A percentile compares a stretch with the other conserved stretches of the same genome.
Evolutionary conservation across 2,888 invertebrate genomes (phyloP).

Genomic region (Euproctis similis): DNA sequence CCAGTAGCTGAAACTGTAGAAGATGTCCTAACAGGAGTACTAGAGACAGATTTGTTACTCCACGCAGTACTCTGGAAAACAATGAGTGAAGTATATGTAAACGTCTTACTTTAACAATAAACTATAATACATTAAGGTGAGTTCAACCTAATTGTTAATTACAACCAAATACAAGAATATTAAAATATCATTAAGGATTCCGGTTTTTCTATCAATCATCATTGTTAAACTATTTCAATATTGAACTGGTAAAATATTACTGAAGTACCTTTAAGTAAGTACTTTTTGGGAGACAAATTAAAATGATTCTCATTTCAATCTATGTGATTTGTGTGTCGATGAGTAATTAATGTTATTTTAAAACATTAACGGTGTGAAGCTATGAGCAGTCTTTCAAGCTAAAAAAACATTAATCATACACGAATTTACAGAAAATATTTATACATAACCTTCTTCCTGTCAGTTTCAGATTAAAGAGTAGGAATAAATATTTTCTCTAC

Average conservation of each 20-base stretch:
- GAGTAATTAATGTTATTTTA: too few relatives aligned
- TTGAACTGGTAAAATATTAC: too few relatives aligned
- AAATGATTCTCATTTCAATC: too few relatives aligned
- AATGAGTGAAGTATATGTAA: constrained; percentile 11
- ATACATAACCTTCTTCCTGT: constrained; percentile 12
- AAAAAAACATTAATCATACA: too few relatives aligned
- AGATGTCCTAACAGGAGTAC: constrained; percentile 30
- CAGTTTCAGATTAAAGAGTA: too few relatives aligned
- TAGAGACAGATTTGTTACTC: constrained; percentile 36
- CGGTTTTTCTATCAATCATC: constrained; percentile 57
- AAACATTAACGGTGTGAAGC: too few relatives aligned
- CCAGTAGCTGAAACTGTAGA: constrained; percentile 46
- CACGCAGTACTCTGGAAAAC: constrained; percentile 51
- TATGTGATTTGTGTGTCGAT: too few relatives aligned
- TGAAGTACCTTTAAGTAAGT: too few relatives aligned
- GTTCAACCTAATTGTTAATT: constrained; percentile 50
- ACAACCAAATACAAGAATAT: constrained; percentile 45
- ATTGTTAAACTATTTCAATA: constrained; percentile 15
- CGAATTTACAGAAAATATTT: too few relatives aligned
- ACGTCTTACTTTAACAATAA: constrained; percentile 34
- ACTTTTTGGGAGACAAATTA: too few relatives aligned
- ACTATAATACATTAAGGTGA: constrained; percentile 37
- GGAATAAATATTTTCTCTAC: too few relatives aligned
- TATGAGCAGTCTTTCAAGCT: too few relatives aligned
- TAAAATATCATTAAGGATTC: constrained; percentile 64